phyloP scores from a whole-genome alignment of 2,888 invertebrate genomes.

The Drosophila macrospina region DNA sequence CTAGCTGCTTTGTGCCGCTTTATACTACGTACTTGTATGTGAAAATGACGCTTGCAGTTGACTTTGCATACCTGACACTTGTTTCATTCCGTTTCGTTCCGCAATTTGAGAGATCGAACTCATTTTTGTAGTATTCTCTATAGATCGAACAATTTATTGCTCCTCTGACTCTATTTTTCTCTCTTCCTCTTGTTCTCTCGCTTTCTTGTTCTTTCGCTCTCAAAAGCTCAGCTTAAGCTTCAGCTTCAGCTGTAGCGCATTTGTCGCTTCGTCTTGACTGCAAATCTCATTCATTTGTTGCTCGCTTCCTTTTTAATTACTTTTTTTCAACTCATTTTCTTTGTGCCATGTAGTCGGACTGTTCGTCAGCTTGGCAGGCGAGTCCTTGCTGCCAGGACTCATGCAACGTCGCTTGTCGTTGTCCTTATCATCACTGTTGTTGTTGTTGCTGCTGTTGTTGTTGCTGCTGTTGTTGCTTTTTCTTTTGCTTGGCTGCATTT shows the following conservation, averaged over 20 bases:
- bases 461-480: conserved; percentile 34
- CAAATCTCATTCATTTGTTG: conserved; percentile 26
- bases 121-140: background rate
- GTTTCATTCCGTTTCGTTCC: conserved; percentile 2
- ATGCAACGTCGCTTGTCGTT: conserved; percentile 36
- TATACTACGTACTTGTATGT: no score
- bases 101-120: no score
- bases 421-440: conserved; percentile 40
- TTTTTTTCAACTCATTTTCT: conserved; percentile 83
- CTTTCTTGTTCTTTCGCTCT: background rate
- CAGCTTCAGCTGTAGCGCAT: conserved; percentile 21
- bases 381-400: conserved; percentile 68
- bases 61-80: no score
- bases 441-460: no score
- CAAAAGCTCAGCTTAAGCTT: background rate
- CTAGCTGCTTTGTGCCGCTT: no score
- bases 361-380: conserved; percentile 38
- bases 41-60: no score
- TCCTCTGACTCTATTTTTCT: background rate
- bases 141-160: background rate
- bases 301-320: conserved; percentile 66
- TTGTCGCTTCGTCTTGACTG: conserved; percentile 10
- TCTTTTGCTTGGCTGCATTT: conserved; percentile 78
- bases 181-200: background rate
- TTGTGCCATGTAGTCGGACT: conserved; percentile 66